Evolutionary conservation across 1,140 invertebrate species (phyloP), one percentile per base, ranked within the genome.

Genomic region (Drosophila equinoxialis): DNA sequence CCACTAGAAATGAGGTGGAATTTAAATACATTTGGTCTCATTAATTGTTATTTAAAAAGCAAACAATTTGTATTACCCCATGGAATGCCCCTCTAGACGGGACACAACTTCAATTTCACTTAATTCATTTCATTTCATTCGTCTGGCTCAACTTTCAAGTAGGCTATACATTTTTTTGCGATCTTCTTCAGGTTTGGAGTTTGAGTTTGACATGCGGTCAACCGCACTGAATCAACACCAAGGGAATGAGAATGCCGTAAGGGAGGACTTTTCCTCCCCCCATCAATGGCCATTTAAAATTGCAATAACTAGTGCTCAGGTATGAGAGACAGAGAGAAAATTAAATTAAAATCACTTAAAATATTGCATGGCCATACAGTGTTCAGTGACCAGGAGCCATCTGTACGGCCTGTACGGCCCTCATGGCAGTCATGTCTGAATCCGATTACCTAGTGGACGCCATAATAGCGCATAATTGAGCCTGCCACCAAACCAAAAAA

Each of bases 271-370:
- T 10, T 0, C 7, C 35, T 10, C 2, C 7, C 8, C 35, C 35
- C 7, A 37, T 37, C 35, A 37, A 37, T 37, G 76, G 73, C 41
- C 58, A 69, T 74, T 55, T 30, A 35, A 26, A 54, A 54, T 35
- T 30, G 7, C 35, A 54, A n/a, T 17, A 8, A 7, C 33, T n/a
- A 14, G 14, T 42, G 20, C 7, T 60, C 37, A 70, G 74, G 54
- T 77, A 66, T 74, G 63, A 72, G 54, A 65, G 42, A 17, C 35
- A 51, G 45, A 4, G 45, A 71, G 62, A 66, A 84, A 89, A 90
- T 89, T 85, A 90, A 89, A 89, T 89, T 89, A 84, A 89, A 84
- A 85, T 90, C 85, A 89, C 77, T 90, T 84, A 82, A 84, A 89
- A 89, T 89, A 89, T 89, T 68, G 78, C 55, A 65, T 45, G 60